Percentiles rank a stretch among this genome's conserved stretches.
phyloP scores from a whole-genome alignment of 2,113 vertebrate genomes.

The Phaethornis superciliosus region DNA sequence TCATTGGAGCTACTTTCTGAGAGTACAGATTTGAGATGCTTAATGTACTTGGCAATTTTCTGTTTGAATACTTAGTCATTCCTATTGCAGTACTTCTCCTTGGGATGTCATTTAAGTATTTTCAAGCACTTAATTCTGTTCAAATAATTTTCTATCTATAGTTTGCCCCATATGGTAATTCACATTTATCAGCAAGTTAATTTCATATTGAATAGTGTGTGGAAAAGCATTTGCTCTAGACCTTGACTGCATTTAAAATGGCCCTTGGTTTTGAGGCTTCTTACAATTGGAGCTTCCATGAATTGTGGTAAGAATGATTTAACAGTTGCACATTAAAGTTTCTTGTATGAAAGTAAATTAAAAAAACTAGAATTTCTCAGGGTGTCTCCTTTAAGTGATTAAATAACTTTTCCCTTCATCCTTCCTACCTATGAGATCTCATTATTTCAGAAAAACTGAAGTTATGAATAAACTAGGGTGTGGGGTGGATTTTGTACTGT shows the following conservation, averaged over 20 bases:
- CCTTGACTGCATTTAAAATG: neutral
- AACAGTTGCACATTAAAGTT: neutral
- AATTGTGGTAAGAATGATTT: neutral
- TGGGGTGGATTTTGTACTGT: neutral
- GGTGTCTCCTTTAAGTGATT: neutral
- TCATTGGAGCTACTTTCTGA: neutral
- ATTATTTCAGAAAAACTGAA: neutral
- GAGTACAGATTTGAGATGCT: neutral
- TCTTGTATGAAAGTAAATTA: neutral
- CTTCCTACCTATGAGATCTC: neutral
- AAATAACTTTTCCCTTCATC: neutral
- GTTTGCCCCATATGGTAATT: neutral
- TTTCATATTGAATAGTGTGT: neutral
- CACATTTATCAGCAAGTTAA: neutral
- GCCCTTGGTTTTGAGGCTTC: neutral
- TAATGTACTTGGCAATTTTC: neutral
- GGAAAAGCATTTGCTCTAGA: neutral
- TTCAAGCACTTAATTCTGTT: neutral
- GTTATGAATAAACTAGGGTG: neutral
- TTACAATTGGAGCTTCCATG: neutral
- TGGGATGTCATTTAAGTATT: neutral
- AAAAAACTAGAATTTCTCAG: neutral
- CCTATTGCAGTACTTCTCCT: neutral
- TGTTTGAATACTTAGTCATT: neutral
- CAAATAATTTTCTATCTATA: neutral